Evolutionary conservation across 2,113 vertebrate species (phyloP), one percentile per base, ranked within the genome.

Genomic region (Pelecanoides urinatrix): DNA sequence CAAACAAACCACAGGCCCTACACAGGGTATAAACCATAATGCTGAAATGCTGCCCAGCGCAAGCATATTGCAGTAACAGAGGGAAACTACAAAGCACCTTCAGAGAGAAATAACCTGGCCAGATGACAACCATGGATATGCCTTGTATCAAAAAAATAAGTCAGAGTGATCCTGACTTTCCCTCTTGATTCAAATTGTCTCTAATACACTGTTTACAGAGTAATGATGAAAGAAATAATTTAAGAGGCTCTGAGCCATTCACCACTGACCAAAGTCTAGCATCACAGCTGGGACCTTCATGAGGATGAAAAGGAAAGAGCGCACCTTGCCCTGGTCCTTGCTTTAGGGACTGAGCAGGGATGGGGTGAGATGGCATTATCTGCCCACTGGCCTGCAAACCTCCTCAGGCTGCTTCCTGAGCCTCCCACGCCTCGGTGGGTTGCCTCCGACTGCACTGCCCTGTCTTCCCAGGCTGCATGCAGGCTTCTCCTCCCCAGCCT

Each of bases 401-500:
- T 44, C 38, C 44, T 29, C 20, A 25, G 36, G 36, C 36, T 52
- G 52, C 23, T 59, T 68, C 73, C 44, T 50, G 44, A 59, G 25
- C 44, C 50, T 67, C 40, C 29, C 1, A 4, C 1, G 2, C 34
- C 59, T 66, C 4, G 1, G 26, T 40, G 50, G 14, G 29, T 45
- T 49, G 50, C 42, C 7, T 65, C 16, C 1, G 2, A 32, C 34
- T 34, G 50, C 34, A 13, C 22, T 56, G 58, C 22, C 21, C 26
- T 47, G 22, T 47, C 40, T 56, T 75, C 42, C n/a, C 4, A 1
- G 29, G 23, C n/a, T 42, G 30, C 25, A 27, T 3, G 3, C n/a
- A 40, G n/a, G 29, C n/a, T 87, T 61, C 45, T 52, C 52, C 29
- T 75, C 36, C 44, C 25, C 53, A 52, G 45, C 25, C 21, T 10